Percentiles rank a stretch among this genome's conserved stretches.
phyloP scores from a whole-genome alignment of 1,140 invertebrate genomes.

The Holcopasites calliopsidis region DNA sequence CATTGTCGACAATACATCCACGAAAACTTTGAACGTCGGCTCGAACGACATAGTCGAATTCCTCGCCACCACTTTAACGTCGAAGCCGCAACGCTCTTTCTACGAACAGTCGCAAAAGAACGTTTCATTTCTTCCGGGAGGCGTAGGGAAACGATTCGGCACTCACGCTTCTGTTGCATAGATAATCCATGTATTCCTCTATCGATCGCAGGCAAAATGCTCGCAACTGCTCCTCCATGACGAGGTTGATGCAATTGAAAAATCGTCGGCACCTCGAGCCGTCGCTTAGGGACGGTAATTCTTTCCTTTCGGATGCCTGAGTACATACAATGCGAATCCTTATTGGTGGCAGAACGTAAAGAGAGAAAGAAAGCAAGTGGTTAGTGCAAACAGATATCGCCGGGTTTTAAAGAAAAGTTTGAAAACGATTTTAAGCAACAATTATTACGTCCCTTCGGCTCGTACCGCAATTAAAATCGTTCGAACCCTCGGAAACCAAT shows the following conservation, averaged over 20 bases:
- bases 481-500: slow-evolving; percentile 83
- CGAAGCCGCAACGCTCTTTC: slow-evolving; percentile 87
- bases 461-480: slow-evolving; percentile 60
- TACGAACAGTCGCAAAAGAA: slow-evolving; percentile 64
- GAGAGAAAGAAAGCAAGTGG: too few relatives aligned
- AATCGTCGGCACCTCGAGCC: slow-evolving; percentile 85
- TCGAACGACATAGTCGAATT: slow-evolving; percentile 87
- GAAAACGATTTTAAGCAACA: too few relatives aligned
- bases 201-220: slow-evolving; percentile 89
- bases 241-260: slow-evolving; percentile 90
- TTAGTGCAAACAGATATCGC: too few relatives aligned
- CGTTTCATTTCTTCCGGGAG: too few relatives aligned
- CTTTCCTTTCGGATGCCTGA: slow-evolving; percentile 85
- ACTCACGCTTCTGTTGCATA: slow-evolving; percentile 87
- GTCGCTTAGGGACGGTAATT: slow-evolving; percentile 86
- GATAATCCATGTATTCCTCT: slow-evolving; percentile 87
- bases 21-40: slow-evolving; percentile 88
- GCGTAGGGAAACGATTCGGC: background rate
- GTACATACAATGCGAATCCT: background rate
- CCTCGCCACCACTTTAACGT: slow-evolving; percentile 85
- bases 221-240: slow-evolving; percentile 93
- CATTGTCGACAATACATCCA: slow-evolving; percentile 85
- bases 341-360: background rate
- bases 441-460: background rate
- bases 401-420: too few relatives aligned